A percentile compares a stretch with the other conserved stretches of the same genome.
These are phyloP conservation scores for Drosophila setosimentum DNA, from an alignment of 2,888 invertebrate genomes.

Conservation along the genomic window DNA sequence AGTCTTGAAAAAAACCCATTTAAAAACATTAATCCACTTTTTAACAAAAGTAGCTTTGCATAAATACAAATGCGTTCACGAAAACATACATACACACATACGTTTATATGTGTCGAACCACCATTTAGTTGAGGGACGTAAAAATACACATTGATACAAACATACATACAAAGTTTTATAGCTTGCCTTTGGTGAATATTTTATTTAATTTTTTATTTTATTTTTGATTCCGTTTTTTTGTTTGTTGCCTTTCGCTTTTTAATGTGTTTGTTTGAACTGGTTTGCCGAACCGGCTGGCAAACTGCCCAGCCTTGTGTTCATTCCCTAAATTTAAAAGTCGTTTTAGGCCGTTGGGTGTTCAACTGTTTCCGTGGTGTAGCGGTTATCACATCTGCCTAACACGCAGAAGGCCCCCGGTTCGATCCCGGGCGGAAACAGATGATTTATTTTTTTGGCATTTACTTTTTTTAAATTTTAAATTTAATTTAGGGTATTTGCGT, in stretches of 20 bases:
- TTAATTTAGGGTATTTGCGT: not conserved
- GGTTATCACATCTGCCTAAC: constrained; percentile 86
- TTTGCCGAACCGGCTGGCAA: constrained; percentile 28
- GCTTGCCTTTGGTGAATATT: constrained; percentile 12
- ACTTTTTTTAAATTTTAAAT: not conserved
- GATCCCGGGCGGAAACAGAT: constrained; percentile 83
- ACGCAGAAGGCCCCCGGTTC: constrained; percentile 86
- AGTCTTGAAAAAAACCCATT: not conserved
- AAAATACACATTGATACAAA: not conserved
- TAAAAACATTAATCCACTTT: constrained; percentile 21
- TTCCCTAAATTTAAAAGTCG: constrained; percentile 6
- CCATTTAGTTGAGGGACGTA: not conserved
- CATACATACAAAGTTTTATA: constrained; percentile 2
- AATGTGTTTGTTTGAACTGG: constrained; percentile 36
- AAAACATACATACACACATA: not conserved
- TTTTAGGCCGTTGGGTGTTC: not conserved
- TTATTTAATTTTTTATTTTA: not conserved
- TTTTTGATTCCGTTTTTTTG: constrained; percentile 12
- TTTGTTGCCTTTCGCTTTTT: constrained; percentile 40
- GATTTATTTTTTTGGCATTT: constrained; percentile 7
- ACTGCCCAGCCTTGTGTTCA: not conserved
- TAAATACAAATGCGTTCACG: not conserved
- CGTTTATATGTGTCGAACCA: not conserved
- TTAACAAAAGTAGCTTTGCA: constrained; percentile 2
- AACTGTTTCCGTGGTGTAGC: constrained; percentile 85